These are phyloP conservation scores for Cryptoleucopteryx plumbea DNA, from an alignment of 2,113 vertebrate species.

Conservation along the genomic window DNA sequence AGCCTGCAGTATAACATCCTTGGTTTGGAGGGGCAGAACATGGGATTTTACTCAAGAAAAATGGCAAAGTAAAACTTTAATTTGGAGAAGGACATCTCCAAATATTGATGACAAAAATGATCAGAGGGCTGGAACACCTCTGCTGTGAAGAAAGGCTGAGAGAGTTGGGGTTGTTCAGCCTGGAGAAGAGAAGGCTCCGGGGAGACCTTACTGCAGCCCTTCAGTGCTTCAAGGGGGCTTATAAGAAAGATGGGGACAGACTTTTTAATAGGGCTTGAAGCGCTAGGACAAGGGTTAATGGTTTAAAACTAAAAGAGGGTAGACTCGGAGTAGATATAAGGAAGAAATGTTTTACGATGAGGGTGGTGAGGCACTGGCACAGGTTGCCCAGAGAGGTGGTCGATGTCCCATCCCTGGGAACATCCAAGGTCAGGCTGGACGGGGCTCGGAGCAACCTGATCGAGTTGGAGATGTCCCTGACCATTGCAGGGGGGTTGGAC, in stretches of 20 bases:
- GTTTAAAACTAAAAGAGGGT: background rate
- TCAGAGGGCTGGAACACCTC: background rate
- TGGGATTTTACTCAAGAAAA: background rate
- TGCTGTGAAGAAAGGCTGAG: background rate
- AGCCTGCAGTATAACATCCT: background rate
- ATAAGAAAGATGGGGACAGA: background rate
- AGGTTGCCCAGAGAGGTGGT: background rate
- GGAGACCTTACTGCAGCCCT: background rate
- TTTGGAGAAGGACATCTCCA: background rate
- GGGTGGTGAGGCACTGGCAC: fast-evolving
- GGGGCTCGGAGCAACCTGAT: background rate
- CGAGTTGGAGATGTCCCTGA: background rate
- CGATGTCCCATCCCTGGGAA: background rate
- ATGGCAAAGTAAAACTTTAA: background rate
- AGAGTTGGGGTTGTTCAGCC: background rate
- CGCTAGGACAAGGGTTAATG: fast-evolving
- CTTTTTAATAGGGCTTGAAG: fast-evolving
- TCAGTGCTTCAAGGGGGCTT: background rate
- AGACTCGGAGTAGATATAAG: background rate
- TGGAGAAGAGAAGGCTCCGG: background rate
- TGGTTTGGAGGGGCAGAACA: background rate
- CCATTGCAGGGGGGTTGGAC: fast-evolving
- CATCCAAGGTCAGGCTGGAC: fast-evolving
- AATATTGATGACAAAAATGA: background rate
- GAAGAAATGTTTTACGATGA: fast-evolving